Base-by-base conservation (phyloP, 2,797 vertebrate genomes). In the Pangasius djambal region DNA sequence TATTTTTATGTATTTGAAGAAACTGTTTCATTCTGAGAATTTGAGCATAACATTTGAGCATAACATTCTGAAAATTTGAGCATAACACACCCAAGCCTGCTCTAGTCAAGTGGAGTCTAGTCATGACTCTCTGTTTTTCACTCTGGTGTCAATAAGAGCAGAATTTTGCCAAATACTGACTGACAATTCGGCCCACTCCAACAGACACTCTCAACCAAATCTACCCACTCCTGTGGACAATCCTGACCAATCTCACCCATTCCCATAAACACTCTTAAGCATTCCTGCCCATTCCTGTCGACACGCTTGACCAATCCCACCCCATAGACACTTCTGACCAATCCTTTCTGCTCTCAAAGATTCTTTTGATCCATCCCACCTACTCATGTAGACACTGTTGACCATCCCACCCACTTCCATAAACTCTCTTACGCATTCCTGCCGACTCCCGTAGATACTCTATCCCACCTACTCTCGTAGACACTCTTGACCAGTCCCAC, bases 1-100 rank as follows among this genome's bases (percentile, higher is more conserved):
- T 77, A 77, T 78, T 78, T 44, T n/a, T n/a, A 78, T 52, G 50
- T 7, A 78, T 55, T 77, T 50, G 44, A 77, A 25, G 25, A 78
- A 78, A 31, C 50, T 31, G 25, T 50, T 55, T 20, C 18, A 78
- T 31, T 78, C 48, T 18, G 75, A 78, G 2, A 6, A 52, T 78
- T 16, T n/a, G 3, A 44, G 40, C 20, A 40, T 40, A 40, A 40
- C 18, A 78, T 31, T 78, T n/a, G 3, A 44, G 40, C 37, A 40
- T 5, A 40, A 40, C 18, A 78, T 31, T 78, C 48, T 18, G 75
- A 78, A 2, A 6, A 52, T 78, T n/a, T n/a, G 3, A 44, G 40
- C 37, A 37, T 9, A 37, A 72, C 69, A 72, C 16, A 28, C 22
- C 44, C 25, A 50, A 50, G 20, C 25, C 40, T 25, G 40, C 40